phyloP scores from a whole-genome alignment of 2,113 vertebrate genomes.

The Aphelocoma coerulescens region DNA sequence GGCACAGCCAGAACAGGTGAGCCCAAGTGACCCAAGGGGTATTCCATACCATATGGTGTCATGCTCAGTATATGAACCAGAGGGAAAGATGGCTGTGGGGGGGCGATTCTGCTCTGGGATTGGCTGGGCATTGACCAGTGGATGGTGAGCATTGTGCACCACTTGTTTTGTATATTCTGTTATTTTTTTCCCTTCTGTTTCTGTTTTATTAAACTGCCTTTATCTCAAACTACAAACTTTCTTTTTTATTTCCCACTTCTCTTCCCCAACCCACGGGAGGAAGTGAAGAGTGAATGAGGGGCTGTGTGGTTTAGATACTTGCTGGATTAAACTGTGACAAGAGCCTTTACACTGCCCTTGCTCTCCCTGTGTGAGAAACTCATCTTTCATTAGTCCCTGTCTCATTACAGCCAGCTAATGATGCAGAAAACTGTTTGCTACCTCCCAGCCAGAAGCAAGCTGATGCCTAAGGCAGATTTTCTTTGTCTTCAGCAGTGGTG shows the following conservation, averaged over 20 bases:
- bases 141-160: neutral
- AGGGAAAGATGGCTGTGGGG: neutral
- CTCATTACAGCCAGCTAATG: neutral
- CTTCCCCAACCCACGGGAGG: neutral
- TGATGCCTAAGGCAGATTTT: neutral
- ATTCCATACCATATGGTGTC: no score
- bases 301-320: neutral
- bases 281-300: neutral
- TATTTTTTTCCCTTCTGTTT: neutral
- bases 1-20: neutral
- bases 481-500: conserved; percentile 79
- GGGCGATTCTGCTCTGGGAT: neutral
- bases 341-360: neutral
- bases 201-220: neutral
- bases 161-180: neutral
- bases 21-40: neutral
- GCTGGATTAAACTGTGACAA: neutral
- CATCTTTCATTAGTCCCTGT: neutral
- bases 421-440: neutral
- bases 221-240: neutral
- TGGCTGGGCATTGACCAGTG: no score
- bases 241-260: neutral
- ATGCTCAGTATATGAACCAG: neutral
- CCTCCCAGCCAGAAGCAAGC: neutral
- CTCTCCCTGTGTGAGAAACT: neutral